Base-by-base conservation (phyloP, 2,113 vertebrate genomes). In the Elgaria multicarinata region DNA sequence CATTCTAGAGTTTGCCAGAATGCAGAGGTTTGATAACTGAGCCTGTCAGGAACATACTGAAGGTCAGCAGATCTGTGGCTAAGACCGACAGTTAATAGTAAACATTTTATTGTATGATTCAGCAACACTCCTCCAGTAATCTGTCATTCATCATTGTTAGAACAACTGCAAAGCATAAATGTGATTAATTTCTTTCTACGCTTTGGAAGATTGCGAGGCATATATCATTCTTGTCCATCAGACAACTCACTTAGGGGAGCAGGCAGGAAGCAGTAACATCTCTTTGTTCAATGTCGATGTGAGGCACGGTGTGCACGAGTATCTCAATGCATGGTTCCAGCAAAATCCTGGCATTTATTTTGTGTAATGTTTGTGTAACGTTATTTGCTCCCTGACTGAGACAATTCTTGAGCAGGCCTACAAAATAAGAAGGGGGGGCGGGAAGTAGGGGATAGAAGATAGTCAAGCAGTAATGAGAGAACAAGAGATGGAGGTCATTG, bases 181-280 rank as follows among this genome's bases (percentile, higher is more conserved):
- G 55, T 95, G 95, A 96, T 95, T 96, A 95, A 96, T 96, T 95
- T 95, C 87, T 94, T 95, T 97, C 89, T 92, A 82, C 80, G 90
- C n/a, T 93, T 96, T 93, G 86, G 87, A 91, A 93, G 94, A 93
- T 95, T 96, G 95, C 64, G 89, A 95, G 91, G 85, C 77, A 95
- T 96, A 76, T 86, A 94, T 96, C 95, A 95, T 96, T 92, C 92
- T 92, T 92, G 69, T 89, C 90, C 72, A 94, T 94, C 89, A 96
- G 90, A 91, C 89, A 93, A 90, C 90, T 95, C 39, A 88, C 94
- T 95, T 92, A 94, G 24, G 36, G 87, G 94, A 91, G 85, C 9
- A 39, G 28, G 64, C 78, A 72, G 39, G 33, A 72, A 90, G 44
- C 72, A 87, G 83, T 74, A 91, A 69, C 33, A 2, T 3, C 74